These are phyloP conservation scores for Leptestheria dahalacensis DNA, from an alignment of 1,140 invertebrate species.

Conservation along the genomic window DNA sequence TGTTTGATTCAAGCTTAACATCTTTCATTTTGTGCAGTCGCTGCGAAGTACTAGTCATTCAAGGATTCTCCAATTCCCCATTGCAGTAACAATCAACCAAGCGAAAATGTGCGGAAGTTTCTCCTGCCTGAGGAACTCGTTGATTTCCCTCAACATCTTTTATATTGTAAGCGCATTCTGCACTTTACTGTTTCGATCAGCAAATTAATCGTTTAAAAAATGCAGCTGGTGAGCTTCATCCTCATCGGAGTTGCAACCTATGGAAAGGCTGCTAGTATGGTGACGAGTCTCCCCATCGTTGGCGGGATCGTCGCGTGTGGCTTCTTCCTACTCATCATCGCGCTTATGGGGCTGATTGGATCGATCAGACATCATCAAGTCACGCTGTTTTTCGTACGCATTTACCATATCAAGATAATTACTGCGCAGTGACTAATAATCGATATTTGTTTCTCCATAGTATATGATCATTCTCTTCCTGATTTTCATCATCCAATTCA, in stretches of 20 bases:
- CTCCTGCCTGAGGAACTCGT: conserved; percentile 77
- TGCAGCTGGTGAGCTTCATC: conserved; percentile 75
- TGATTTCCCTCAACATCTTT: conserved; percentile 71
- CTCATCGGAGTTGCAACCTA: conserved; percentile 82
- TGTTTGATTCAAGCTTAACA: no score
- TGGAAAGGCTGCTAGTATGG: conserved; percentile 59
- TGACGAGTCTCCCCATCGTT: conserved; percentile 78
- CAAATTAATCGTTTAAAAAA: no score
- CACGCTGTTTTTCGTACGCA: conserved; percentile 93
- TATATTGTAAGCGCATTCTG: conserved; percentile 61
- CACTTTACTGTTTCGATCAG: no score
- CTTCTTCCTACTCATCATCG: conserved; percentile 76
- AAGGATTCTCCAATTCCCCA: background rate
- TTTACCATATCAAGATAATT: conserved; percentile 28
- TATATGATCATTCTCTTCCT: conserved; percentile 94
- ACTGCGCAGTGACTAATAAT: no score
- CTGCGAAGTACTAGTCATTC: no score
- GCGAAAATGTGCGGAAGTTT: conserved; percentile 69
- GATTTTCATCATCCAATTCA: conserved; percentile 74
- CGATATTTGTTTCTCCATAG: no score
- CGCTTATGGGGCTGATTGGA: conserved; percentile 73
- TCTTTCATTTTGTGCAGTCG: no score
- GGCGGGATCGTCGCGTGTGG: conserved; percentile 88
- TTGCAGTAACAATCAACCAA: background rate
- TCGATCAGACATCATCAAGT: conserved; percentile 93